A percentile compares a stretch with the other conserved stretches of the same genome.
These are phyloP conservation scores for Oligia strigilis DNA, from an alignment of 2,888 invertebrate species.

Conservation along the genomic window DNA sequence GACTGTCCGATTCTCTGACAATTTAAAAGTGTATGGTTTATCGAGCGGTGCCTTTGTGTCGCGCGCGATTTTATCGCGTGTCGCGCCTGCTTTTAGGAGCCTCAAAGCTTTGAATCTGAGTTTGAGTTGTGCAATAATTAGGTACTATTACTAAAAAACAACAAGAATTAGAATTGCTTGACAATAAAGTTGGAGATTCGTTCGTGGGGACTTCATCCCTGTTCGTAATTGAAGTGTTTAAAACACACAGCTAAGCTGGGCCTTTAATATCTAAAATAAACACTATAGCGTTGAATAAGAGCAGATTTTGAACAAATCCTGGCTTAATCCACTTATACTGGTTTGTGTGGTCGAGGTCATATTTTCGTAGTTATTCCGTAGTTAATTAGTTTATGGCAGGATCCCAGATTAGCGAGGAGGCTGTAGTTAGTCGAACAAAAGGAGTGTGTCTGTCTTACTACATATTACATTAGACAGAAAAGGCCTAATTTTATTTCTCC, in stretches of 20 bases:
- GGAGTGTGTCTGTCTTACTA: conserved; percentile 31
- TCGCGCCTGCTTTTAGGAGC: too few relatives aligned
- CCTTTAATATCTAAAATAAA: conserved; percentile 44
- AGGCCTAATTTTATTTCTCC: conserved; percentile 47
- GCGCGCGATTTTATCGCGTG: too few relatives aligned
- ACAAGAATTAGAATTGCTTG: conserved; percentile 24
- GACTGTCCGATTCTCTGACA: not conserved
- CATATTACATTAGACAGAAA: conserved; percentile 25
- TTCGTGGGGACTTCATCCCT: conserved; percentile 52
- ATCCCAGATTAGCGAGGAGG: conserved; percentile 58
- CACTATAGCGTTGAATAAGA: conserved; percentile 54
- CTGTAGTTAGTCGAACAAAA: conserved; percentile 47
- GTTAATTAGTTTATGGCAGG: conserved; percentile 67
- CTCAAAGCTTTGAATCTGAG: not conserved
- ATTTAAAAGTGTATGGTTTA: not conserved
- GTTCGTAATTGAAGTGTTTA: conserved; percentile 55
- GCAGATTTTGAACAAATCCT: conserved; percentile 63
- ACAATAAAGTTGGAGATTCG: conserved; percentile 38
- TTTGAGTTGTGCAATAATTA: not conserved
- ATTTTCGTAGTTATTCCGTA: conserved; percentile 65
- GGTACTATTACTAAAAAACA: conserved; percentile 36
- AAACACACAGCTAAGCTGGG: conserved; percentile 56
- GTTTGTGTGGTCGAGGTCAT: conserved; percentile 54
- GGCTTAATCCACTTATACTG: conserved; percentile 62
- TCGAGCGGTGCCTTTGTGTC: too few relatives aligned